A percentile compares a stretch with the other conserved stretches of the same genome.
Evolutionary conservation across 2,113 vertebrate genomes (phyloP).

Genomic region (Ranitomeya variabilis): DNA sequence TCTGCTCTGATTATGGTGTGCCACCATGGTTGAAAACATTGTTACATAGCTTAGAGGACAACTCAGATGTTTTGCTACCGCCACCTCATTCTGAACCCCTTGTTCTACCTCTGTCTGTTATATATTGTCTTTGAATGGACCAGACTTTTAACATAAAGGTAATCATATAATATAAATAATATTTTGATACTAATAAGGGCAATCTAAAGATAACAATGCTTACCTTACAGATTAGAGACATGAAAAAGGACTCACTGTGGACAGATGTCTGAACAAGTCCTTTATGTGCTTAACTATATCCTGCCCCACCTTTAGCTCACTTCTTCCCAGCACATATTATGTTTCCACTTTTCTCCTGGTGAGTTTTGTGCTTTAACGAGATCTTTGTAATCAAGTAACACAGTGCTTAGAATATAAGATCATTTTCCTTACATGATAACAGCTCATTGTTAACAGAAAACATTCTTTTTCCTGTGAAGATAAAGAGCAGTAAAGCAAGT

Average conservation of each 20-base stretch:
- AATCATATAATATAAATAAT: no score
- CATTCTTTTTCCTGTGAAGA: not conserved
- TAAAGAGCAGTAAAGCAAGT: no score
- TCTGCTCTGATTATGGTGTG: no score
- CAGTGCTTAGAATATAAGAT: not conserved
- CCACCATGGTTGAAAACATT: no score
- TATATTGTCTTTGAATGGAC: no score
- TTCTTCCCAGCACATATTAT: not conserved
- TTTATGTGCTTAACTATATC: not conserved
- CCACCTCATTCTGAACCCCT: no score
- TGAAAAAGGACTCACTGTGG: not conserved
- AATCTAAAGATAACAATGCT: not conserved
- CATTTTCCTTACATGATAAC: not conserved
- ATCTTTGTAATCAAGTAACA: not conserved
- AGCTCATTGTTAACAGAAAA: not conserved
- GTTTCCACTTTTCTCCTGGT: not conserved
- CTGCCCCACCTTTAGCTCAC: not conserved
- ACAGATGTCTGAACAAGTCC: constrained; percentile 14
- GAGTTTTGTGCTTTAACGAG: not conserved
- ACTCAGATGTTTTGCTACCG: no score
- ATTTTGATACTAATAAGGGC: not conserved
- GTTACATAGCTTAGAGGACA: no score
- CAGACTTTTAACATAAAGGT: no score
- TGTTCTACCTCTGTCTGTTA: no score
- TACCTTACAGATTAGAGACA: not conserved